Conservation (phyloP, 1,140 invertebrate genomes). For the Scaptomyza hsui region DNA sequence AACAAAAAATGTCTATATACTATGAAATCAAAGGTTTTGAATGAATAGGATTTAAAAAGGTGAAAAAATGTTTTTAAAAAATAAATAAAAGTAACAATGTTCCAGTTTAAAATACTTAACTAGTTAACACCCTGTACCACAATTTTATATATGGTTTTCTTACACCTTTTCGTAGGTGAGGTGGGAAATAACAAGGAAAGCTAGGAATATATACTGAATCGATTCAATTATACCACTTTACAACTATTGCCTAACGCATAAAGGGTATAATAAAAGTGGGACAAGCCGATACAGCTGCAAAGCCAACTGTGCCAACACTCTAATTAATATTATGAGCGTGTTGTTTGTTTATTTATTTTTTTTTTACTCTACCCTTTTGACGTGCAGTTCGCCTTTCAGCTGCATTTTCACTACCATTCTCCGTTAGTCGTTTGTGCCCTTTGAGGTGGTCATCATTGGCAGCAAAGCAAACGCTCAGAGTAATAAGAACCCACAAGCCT, state of each 20-base stretch:
- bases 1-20: conserved; percentile 26
- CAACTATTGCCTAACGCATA: background rate
- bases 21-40: conserved; percentile 58
- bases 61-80: conserved; percentile 1
- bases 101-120: background rate
- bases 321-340: conserved; percentile 73
- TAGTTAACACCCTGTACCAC: background rate
- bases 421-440: conserved; percentile 28
- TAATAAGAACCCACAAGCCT: background rate
- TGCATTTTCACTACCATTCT: conserved; percentile 36
- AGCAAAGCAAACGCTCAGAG: background rate
- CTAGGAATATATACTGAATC: background rate
- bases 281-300: conserved; percentile 8
- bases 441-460: conserved; percentile 31
- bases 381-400: conserved; percentile 30
- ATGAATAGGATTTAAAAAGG: conserved; percentile 48
- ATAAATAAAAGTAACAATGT: too few relatives aligned
- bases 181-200: background rate
- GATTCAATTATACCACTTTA: background rate
- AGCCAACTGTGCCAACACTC: conserved; percentile 38
- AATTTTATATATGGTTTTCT: background rate
- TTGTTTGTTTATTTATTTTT: conserved; percentile 15
- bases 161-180: background rate
- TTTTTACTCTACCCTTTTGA: conserved; percentile 9
- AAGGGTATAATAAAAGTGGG: conserved; percentile 17